A percentile compares a stretch with the other conserved stretches of the same genome.
phyloP scores from a whole-genome alignment of 1,140 invertebrate genomes.

The Drosophila pseudoobscura region DNA sequence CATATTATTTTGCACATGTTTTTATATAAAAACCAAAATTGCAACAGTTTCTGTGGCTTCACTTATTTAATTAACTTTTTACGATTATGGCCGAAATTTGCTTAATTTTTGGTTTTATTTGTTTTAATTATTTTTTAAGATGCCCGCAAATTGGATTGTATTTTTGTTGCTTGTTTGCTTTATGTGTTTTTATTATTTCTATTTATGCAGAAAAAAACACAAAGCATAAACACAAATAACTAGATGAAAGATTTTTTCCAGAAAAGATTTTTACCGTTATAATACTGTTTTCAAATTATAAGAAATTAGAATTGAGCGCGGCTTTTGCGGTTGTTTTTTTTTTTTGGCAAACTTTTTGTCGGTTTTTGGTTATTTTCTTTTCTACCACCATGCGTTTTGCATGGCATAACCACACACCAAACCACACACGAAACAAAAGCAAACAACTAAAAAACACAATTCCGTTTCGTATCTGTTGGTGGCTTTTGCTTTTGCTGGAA shows the following conservation, averaged over 20 bases:
- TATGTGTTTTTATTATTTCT: conserved; percentile 16
- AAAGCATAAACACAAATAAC: conserved; percentile 38
- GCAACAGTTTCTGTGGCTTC: conserved; percentile 16
- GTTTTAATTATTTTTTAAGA: conserved; percentile 59
- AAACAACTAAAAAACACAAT: conserved; percentile 55
- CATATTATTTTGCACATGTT: conserved; percentile 31
- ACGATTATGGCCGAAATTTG: conserved; percentile 48
- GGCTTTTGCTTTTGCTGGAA: conserved; percentile 34
- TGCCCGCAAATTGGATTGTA: conserved; percentile 47
- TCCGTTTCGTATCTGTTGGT: conserved; percentile 33
- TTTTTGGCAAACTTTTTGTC: conserved; percentile 36
- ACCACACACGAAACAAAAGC: conserved; percentile 40
- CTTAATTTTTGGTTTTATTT: conserved; percentile 47
- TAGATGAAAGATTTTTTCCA: conserved; percentile 36
- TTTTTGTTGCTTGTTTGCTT: conserved; percentile 28
- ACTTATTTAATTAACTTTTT: conserved; percentile 14
- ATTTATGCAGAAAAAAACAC: conserved; percentile 6
- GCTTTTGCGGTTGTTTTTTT: conserved; percentile 43
- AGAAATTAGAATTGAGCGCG: conserved; percentile 1
- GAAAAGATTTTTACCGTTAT: conserved; percentile 48
- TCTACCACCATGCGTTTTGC: conserved; percentile 35
- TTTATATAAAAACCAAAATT: conserved; percentile 23
- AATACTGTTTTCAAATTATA: conserved; percentile 30
- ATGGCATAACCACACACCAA: conserved; percentile 37
- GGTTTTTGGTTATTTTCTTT: conserved; percentile 38